These are phyloP conservation scores for Asteroscopus sphinx DNA, from an alignment of 2,888 invertebrate genomes.

Conservation along the genomic window DNA sequence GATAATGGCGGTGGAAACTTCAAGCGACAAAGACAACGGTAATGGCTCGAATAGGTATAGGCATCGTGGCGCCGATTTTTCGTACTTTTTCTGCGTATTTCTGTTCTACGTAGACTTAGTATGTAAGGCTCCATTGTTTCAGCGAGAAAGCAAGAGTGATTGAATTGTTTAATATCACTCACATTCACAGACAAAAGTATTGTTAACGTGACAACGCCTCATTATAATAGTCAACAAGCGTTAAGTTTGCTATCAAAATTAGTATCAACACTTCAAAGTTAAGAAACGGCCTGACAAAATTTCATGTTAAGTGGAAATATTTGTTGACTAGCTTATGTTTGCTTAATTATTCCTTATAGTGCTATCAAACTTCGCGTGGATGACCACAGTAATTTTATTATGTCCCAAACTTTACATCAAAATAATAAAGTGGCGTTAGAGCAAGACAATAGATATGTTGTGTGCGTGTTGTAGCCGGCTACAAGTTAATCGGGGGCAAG, in stretches of 20 bases:
- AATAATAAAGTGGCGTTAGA: slow-evolving; percentile 69
- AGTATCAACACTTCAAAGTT: slow-evolving; percentile 37
- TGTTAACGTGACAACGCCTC: slow-evolving; percentile 41
- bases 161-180: slow-evolving; percentile 48
- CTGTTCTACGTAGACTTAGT: slow-evolving; percentile 25
- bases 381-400: slow-evolving; percentile 74
- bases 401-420: slow-evolving; percentile 75
- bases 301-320: slow-evolving; percentile 40
- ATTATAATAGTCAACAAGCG: slow-evolving; percentile 45
- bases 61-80: slow-evolving; percentile 59
- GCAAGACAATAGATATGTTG: slow-evolving; percentile 63
- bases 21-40: slow-evolving; percentile 77
- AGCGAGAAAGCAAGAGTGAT: slow-evolving; percentile 39
- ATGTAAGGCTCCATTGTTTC: slow-evolving; percentile 32
- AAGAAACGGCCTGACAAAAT: slow-evolving; percentile 16
- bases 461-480: slow-evolving; percentile 65
- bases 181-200: slow-evolving; percentile 26
- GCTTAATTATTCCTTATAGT: slow-evolving; percentile 56
- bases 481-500: slow-evolving; percentile 74
- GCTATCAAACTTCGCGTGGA: slow-evolving; percentile 69
- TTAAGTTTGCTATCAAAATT: slow-evolving; percentile 35
- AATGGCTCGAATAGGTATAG: slow-evolving; percentile 69
- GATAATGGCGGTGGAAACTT: slow-evolving; percentile 79
- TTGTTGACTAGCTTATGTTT: slow-evolving; percentile 59
- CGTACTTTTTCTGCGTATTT: slow-evolving; percentile 53